phyloP scores from a whole-genome alignment of 1,140 invertebrate species.

The Colletes gigas region DNA sequence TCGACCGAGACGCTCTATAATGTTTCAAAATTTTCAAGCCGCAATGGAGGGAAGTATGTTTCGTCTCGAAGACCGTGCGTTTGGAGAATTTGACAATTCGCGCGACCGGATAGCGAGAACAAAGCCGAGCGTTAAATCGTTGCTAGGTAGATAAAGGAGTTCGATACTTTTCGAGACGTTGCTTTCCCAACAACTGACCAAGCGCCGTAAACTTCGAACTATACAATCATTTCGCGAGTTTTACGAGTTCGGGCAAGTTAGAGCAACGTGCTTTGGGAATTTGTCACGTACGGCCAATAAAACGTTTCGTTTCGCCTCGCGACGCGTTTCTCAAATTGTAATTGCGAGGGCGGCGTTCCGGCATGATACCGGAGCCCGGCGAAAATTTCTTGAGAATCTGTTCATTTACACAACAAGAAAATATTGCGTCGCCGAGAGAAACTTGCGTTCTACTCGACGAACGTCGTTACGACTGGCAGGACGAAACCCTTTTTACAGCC shows the following conservation, averaged over 20 bases:
- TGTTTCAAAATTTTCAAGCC: too few species aligned
- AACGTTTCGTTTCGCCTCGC: constrained; percentile 3
- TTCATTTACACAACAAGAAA: too few species aligned
- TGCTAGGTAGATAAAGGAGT: background rate
- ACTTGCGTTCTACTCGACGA: background rate
- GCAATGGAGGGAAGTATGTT: too few species aligned
- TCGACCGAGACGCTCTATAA: too few species aligned
- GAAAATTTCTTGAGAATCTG: background rate
- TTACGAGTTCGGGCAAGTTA: constrained; percentile 23
- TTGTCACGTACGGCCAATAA: constrained; percentile 39
- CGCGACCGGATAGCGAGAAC: too few species aligned
- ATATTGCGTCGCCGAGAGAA: background rate
- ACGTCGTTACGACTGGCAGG: background rate
- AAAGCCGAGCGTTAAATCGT: too few species aligned
- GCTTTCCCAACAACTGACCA: background rate
- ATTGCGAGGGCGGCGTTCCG: background rate
- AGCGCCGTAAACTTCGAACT: constrained; percentile 6
- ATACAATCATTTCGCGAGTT: constrained; percentile 39
- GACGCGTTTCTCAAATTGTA: constrained; percentile 28
- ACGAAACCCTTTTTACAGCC: background rate
- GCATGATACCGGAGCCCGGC: background rate
- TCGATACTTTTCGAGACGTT: background rate
- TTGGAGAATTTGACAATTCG: too few species aligned
- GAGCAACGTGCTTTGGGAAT: constrained; percentile 19
- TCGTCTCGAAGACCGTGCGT: too few species aligned